Conservation (phyloP, 2,113 vertebrate genomes). For the Plecotus auritus region DNA sequence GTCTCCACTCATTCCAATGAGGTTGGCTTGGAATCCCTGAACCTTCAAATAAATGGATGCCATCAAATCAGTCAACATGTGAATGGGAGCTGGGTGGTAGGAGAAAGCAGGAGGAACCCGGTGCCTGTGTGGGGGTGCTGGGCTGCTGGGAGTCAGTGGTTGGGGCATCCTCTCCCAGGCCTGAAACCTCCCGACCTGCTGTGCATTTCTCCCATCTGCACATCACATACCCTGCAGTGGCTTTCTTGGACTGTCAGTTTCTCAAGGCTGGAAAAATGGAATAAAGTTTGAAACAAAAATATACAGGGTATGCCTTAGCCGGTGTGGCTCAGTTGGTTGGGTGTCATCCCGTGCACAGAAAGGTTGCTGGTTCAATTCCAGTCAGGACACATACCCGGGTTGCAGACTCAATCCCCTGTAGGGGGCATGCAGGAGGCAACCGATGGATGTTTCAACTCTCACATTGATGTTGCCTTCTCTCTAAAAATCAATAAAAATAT, state of each 20-base stretch:
- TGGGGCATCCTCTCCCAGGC: not conserved
- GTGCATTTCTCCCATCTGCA: not conserved
- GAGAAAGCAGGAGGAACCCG: not conserved
- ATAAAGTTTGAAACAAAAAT: not conserved
- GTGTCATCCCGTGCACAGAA: no score
- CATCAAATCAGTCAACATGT: not conserved
- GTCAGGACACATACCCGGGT: no score
- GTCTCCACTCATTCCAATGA: not conserved
- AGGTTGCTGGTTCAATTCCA: no score
- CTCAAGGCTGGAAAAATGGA: not conserved
- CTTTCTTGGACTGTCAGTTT: not conserved
- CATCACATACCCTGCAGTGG: not conserved
- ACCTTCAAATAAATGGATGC: not conserved
- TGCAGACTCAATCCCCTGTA: no score
- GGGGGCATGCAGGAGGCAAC: no score
- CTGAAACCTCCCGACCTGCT: rapidly evolving
- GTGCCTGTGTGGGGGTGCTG: no score
- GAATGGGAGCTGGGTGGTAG: rapidly evolving
- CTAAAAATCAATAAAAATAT: no score
- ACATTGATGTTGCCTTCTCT: no score
- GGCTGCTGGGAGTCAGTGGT: not conserved
- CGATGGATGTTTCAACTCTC: no score
- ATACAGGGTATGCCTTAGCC: no score
- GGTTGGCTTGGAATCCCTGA: not conserved
- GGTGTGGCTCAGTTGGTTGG: no score